Conservation (phyloP, 2,888 invertebrate genomes). For the Lochmaea capreae region DNA sequence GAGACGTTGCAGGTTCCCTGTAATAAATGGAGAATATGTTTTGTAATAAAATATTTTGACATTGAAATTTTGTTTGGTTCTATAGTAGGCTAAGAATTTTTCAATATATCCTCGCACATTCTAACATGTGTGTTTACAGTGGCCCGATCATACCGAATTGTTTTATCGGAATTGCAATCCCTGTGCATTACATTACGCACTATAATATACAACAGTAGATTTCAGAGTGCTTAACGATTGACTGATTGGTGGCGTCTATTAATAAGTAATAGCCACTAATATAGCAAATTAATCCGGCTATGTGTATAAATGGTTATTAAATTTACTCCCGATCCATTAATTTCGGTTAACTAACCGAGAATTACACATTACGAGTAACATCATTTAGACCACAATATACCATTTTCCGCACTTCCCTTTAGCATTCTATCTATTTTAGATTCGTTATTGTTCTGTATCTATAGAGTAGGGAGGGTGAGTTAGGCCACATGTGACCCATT, state of each 20-base stretch:
- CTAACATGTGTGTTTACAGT: neutral
- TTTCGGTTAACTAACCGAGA: constrained; percentile 50
- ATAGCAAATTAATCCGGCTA: constrained; percentile 48
- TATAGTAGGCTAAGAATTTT: too few relatives aligned
- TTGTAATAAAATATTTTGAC: too few relatives aligned
- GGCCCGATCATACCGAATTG: neutral
- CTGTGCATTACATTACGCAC: neutral
- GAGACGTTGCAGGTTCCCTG: too few relatives aligned
- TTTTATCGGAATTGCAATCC: neutral
- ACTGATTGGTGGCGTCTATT: constrained; percentile 44
- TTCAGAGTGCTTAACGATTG: constrained; percentile 25
- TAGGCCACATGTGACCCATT: too few relatives aligned
- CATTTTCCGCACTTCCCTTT: constrained; percentile 8
- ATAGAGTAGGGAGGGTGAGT: too few relatives aligned
- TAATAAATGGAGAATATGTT: too few relatives aligned
- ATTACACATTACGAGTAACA: constrained; percentile 43
- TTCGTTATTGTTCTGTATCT: too few relatives aligned
- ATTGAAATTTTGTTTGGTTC: too few relatives aligned
- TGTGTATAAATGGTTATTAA: constrained; percentile 50
- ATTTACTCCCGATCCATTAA: constrained; percentile 52
- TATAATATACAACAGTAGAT: neutral
- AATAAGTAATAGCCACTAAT: constrained; percentile 48
- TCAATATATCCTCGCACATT: too few relatives aligned
- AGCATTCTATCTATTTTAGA: neutral
- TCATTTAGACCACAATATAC: constrained; percentile 36